Percentiles rank a stretch among this genome's conserved stretches.
phyloP scores from a whole-genome alignment of 2,797 vertebrate genomes.

The Phyllotis vaccarum region DNA sequence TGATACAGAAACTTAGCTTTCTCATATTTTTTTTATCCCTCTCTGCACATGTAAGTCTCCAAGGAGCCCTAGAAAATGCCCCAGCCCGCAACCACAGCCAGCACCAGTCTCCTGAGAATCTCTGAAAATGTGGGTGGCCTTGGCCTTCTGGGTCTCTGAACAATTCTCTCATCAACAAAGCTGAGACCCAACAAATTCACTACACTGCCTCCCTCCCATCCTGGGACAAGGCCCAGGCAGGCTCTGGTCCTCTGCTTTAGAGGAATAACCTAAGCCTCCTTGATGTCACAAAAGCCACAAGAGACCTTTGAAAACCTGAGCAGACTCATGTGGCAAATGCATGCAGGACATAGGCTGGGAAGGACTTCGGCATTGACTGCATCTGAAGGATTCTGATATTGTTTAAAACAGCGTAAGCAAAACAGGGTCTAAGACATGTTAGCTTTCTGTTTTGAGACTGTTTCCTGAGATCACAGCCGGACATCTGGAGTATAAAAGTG shows the following conservation, averaged over 20 bases:
- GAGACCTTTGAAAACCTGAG: background rate
- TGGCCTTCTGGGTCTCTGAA: background rate
- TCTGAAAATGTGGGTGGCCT: background rate
- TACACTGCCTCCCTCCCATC: background rate
- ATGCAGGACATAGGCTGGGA: background rate
- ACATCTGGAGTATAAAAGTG: background rate
- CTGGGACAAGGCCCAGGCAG: too few species aligned
- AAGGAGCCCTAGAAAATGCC: background rate
- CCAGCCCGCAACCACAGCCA: background rate
- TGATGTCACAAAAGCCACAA: background rate
- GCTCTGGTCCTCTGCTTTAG: background rate
- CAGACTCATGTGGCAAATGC: background rate
- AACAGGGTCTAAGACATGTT: background rate
- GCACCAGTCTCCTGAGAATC: background rate
- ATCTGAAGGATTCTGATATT: fast-evolving
- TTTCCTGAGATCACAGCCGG: background rate
- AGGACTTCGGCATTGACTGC: background rate
- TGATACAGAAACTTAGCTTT: background rate
- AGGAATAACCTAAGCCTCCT: background rate
- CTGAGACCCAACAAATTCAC: background rate
- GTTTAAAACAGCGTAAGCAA: background rate
- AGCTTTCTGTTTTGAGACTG: background rate
- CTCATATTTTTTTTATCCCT: background rate
- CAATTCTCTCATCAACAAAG: background rate
- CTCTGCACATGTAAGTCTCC: background rate